A percentile compares a stretch with the other conserved stretches of the same genome.
Conservation (phyloP, 2,797 vertebrate species). For the Morelia viridis region DNA sequence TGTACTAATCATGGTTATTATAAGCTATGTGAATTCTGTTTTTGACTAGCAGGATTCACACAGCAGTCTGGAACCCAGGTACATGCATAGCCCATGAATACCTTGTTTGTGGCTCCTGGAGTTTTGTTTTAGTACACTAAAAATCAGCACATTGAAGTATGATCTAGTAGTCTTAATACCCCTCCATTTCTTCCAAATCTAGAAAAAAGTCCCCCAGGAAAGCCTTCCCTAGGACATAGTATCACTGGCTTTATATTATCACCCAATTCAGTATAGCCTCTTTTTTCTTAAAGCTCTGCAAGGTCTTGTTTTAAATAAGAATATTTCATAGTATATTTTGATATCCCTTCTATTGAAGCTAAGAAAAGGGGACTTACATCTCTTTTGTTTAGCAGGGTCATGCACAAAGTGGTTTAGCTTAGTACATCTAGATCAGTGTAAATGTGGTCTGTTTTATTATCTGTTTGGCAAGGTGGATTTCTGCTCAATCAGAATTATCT, state of each 20-base stretch:
- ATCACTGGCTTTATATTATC: neutral
- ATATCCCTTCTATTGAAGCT: neutral
- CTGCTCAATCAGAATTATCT: neutral
- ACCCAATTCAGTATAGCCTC: neutral
- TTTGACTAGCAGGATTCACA: neutral
- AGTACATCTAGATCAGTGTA: neutral
- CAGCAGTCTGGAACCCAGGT: neutral
- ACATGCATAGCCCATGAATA: neutral
- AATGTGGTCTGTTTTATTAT: neutral
- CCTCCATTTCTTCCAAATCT: neutral
- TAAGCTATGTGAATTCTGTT: too few relatives aligned
- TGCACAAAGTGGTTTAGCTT: neutral
- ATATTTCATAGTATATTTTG: neutral
- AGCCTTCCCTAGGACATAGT: neutral
- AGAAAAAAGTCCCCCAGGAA: neutral
- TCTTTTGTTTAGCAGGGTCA: neutral
- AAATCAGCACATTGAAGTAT: neutral
- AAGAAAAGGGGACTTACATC: neutral
- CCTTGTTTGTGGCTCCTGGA: neutral
- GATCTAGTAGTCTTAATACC: neutral
- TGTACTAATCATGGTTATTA: neutral
- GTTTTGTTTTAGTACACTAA: neutral
- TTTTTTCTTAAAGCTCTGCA: neutral
- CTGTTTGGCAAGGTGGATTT: neutral
- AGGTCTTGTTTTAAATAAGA: neutral